These are phyloP conservation scores for Allygus modestus DNA, from an alignment of 2,888 invertebrate genomes.

Conservation along the genomic window DNA sequence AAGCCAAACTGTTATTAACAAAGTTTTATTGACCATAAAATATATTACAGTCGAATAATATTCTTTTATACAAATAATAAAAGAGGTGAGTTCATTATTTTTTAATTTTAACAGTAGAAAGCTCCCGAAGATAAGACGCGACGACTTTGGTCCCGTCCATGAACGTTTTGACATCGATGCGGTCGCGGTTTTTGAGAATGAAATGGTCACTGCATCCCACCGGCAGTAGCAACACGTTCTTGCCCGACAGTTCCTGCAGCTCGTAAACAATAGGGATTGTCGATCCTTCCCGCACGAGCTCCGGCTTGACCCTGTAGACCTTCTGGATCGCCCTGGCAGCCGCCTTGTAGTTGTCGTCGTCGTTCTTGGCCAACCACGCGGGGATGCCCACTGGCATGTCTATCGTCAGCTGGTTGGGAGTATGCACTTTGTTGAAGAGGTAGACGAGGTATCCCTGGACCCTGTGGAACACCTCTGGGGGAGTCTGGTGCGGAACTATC, in stretches of 20 bases:
- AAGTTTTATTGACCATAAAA: too few relatives aligned
- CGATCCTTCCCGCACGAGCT: slow-evolving; percentile 49
- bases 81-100: too few relatives aligned
- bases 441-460: slow-evolving; percentile 8
- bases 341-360: slow-evolving; percentile 49
- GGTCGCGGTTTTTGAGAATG: slow-evolving; percentile 25
- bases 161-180: slow-evolving; percentile 54
- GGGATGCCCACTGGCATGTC: slow-evolving; percentile 31
- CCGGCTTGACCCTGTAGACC: slow-evolving; percentile 51
- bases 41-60: too few relatives aligned
- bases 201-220: slow-evolving; percentile 47
- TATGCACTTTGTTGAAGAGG: slow-evolving; percentile 24
- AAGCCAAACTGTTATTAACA: too few relatives aligned
- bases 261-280: slow-evolving; percentile 28
- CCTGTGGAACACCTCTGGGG: background rate
- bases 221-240: slow-evolving; percentile 47
- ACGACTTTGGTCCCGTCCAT: slow-evolving; percentile 58
- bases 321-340: slow-evolving; percentile 32
- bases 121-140: slow-evolving; percentile 37
- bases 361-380: slow-evolving; percentile 43
- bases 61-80: too few relatives aligned
- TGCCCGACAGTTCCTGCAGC: slow-evolving; percentile 6
- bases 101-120: slow-evolving; percentile 13
- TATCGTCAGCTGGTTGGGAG: slow-evolving; percentile 46
- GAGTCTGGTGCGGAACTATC: slow-evolving; percentile 51